These are phyloP conservation scores for Anoplopoma fimbria DNA, from an alignment of 2,113 vertebrate species.

Conservation along the genomic window DNA sequence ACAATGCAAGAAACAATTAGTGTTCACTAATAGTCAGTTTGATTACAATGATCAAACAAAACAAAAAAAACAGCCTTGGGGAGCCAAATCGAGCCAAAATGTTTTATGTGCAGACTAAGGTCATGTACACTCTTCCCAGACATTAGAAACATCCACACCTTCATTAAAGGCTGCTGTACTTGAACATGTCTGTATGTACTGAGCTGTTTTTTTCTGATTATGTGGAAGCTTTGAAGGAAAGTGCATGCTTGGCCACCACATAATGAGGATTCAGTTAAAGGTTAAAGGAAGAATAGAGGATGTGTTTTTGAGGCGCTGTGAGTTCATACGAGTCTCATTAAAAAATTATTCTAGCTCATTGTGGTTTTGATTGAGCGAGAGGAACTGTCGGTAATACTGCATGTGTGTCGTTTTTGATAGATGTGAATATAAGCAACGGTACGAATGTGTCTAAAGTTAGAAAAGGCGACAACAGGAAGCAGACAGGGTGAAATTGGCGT, in stretches of 20 bases:
- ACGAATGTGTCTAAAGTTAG: conserved; percentile 40
- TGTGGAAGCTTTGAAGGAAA: neutral
- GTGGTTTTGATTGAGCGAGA: neutral
- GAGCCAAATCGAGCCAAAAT: neutral
- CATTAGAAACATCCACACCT: neutral
- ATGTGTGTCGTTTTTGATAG: conserved; percentile 19
- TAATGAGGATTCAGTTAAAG: conserved; percentile 41
- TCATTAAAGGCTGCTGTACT: neutral
- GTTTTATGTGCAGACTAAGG: neutral
- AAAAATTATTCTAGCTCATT: neutral
- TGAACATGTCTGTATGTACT: neutral
- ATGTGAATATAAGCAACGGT: conserved; percentile 27
- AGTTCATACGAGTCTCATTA: conserved; percentile 11
- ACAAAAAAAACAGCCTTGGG: neutral
- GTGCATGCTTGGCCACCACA: neutral
- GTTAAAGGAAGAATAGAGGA: neutral
- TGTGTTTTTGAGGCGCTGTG: neutral
- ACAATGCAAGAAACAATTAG: conserved; percentile 25
- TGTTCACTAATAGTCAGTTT: conserved; percentile 7
- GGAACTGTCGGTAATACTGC: too few species aligned
- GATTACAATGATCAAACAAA: neutral
- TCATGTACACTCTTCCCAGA: neutral
- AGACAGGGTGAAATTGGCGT: conserved; percentile 69
- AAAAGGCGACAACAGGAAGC: conserved; percentile 50
- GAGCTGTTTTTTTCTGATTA: neutral